Conservation (phyloP, 1,140 invertebrate genomes). For the Formica selysi region DNA sequence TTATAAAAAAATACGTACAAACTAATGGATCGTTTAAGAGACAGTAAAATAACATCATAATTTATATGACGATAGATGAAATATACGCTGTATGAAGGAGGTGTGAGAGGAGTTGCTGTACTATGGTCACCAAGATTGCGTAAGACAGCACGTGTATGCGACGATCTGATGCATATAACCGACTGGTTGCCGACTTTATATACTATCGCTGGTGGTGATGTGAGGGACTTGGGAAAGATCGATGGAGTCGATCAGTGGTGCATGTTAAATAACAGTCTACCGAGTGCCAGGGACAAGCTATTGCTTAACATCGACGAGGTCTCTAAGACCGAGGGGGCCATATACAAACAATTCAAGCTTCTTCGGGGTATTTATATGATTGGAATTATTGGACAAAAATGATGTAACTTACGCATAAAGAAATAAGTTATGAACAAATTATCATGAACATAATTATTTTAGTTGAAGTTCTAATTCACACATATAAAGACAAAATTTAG, state of each 20-base stretch:
- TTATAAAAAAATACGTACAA: neutral
- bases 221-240: conserved; percentile 83
- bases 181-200: conserved; percentile 92
- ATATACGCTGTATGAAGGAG: conserved; percentile 91
- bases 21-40: neutral
- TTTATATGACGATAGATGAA: conserved; percentile 87
- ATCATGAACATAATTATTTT: neutral
- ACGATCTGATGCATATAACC: conserved; percentile 89
- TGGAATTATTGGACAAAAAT: neutral
- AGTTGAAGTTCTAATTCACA: neutral
- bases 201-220: conserved; percentile 87
- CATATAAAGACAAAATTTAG: neutral
- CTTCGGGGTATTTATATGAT: conserved; percentile 82
- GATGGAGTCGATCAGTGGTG: conserved; percentile 89
- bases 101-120: conserved; percentile 88
- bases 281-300: conserved; percentile 78
- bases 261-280: conserved; percentile 80
- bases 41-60: conserved; percentile 5
- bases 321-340: conserved; percentile 84
- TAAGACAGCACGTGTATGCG: conserved; percentile 84
- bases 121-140: conserved; percentile 89
- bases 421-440: neutral
- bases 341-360: conserved; percentile 85
- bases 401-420: neutral
- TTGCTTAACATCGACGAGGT: conserved; percentile 86